A percentile compares a stretch with the other conserved stretches of the same genome.
Conservation (phyloP, 2,797 vertebrate species). For the Typhlichthys subterraneus region DNA sequence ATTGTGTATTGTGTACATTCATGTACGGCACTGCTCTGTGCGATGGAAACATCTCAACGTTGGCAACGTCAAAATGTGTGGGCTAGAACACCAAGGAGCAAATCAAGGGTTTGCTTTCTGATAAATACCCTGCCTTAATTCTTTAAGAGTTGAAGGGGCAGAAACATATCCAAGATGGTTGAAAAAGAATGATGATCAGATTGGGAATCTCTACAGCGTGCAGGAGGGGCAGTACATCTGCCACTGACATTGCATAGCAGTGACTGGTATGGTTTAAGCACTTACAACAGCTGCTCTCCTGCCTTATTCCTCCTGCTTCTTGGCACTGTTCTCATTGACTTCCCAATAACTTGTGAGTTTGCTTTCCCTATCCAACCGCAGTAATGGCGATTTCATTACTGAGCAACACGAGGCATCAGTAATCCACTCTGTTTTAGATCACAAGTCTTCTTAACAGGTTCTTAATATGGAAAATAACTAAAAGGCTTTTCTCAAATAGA, state of each 20-base stretch:
- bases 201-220: not conserved
- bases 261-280: conserved; percentile 19
- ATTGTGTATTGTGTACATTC: not conserved
- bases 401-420: conserved; percentile 38
- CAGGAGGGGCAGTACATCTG: conserved; percentile 26
- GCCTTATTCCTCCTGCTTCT: conserved; percentile 24
- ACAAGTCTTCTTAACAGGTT: conserved; percentile 7
- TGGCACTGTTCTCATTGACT: conserved; percentile 20
- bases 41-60: not conserved
- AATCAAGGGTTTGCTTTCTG: not conserved
- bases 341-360: conserved; percentile 31
- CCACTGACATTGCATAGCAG: conserved; percentile 18
- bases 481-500: not conserved
- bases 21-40: too few relatives aligned
- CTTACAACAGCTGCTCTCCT: conserved; percentile 23
- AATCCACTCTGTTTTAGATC: conserved; percentile 29
- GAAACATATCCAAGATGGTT: too few relatives aligned
- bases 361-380: conserved; percentile 36
- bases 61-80: not conserved
- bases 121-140: not conserved
- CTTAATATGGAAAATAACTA: conserved; percentile 17
- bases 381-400: conserved; percentile 33
- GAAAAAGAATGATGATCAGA: not conserved
- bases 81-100: not conserved
- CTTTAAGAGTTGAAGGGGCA: too few relatives aligned